Conservation (phyloP, 1,140 invertebrate species). For the Aporrectodea caliginosa region DNA sequence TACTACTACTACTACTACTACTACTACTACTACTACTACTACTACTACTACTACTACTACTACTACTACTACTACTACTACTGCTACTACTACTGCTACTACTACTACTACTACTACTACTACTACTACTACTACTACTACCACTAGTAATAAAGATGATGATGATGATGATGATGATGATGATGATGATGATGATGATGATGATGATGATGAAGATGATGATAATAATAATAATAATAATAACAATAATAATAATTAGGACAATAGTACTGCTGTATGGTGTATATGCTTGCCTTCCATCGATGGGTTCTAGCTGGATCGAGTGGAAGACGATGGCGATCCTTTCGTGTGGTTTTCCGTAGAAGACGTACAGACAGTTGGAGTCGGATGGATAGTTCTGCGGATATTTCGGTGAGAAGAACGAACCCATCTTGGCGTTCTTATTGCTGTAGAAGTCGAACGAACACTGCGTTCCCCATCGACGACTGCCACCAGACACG, state of each 20-base stretch:
- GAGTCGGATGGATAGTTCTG: slow-evolving; percentile 77
- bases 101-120: too few relatives aligned
- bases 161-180: too few relatives aligned
- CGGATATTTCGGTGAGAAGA: slow-evolving; percentile 78
- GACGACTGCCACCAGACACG: slow-evolving; percentile 21
- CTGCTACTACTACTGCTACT: background rate
- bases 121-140: too few relatives aligned
- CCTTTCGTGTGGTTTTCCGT: slow-evolving; percentile 42
- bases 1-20: slow-evolving; percentile 22
- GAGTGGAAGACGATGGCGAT: slow-evolving; percentile 51
- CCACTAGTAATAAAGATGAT: too few relatives aligned
- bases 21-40: slow-evolving; percentile 12
- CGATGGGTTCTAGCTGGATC: slow-evolving; percentile 39
- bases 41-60: slow-evolving; percentile 20
- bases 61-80: slow-evolving; percentile 3
- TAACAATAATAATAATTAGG: too few relatives aligned
- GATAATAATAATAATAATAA: too few relatives aligned
- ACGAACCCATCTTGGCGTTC: slow-evolving; percentile 63
- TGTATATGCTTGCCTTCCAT: slow-evolving; percentile 37
- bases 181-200: slow-evolving; percentile 2
- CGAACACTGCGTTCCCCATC: slow-evolving; percentile 68
- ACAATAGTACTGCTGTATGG: too few relatives aligned
- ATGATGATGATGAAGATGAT: background rate
- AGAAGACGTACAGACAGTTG: slow-evolving; percentile 73
- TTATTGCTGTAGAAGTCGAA: slow-evolving; percentile 70